phyloP scores from a whole-genome alignment of 2,888 invertebrate genomes.

The Pyrgus malvae region DNA sequence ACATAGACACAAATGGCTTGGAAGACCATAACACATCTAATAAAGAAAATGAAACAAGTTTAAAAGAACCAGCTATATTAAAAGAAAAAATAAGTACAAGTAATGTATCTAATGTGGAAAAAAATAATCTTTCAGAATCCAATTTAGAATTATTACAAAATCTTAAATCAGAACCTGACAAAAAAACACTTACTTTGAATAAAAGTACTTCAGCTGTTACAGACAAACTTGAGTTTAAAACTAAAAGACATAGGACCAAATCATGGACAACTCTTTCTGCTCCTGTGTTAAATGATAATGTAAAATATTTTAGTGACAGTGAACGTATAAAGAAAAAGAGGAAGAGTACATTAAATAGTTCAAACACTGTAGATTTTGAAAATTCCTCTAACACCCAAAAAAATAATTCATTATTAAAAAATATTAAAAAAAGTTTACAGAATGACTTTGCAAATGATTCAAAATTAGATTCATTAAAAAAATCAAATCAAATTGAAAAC shows the following conservation, averaged over 20 bases:
- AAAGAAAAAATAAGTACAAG: constrained; percentile 8
- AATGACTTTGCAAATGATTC: constrained; percentile 15
- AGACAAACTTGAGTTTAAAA: constrained; percentile 36
- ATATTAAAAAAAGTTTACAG: constrained; percentile 19
- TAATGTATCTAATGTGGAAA: background rate
- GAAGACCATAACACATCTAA: constrained; percentile 8
- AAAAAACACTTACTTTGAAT: constrained; percentile 41
- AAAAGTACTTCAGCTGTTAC: constrained; percentile 48
- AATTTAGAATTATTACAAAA: constrained; percentile 44
- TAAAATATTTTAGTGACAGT: constrained; percentile 57
- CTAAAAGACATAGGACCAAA: constrained; percentile 57
- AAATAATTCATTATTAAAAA: constrained; percentile 14
- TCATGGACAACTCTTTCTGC: constrained; percentile 53
- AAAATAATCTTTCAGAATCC: constrained; percentile 38
- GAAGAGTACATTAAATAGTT: constrained; percentile 18
- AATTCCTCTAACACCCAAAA: background rate
- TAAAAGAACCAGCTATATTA: constrained; percentile 32
- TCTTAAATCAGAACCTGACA: constrained; percentile 41
- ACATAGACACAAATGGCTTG: background rate
- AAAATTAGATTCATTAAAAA: background rate
- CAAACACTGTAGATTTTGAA: background rate
- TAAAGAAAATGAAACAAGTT: constrained; percentile 18
- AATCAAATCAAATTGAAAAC: constrained; percentile 29
- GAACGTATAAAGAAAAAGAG: constrained; percentile 46
- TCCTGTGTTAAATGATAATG: constrained; percentile 36